phyloP scores from a whole-genome alignment of 2,888 invertebrate genomes.

The Drosophila acutilabella region DNA sequence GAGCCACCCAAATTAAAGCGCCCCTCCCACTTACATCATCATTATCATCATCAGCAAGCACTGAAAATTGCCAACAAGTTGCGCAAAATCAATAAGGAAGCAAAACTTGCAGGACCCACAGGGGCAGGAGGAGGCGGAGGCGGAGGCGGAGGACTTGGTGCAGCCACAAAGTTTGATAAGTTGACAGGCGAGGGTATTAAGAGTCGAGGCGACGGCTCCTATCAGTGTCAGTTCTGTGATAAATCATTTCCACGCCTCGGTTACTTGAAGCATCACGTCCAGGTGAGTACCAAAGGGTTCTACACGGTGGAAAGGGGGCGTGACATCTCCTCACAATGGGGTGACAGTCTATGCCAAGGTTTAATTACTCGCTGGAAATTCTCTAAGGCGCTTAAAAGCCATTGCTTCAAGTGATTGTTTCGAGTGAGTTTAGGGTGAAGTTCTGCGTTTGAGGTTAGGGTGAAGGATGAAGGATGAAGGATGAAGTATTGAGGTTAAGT shows the following conservation, averaged over 20 bases:
- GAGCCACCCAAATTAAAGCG: constrained; percentile 53
- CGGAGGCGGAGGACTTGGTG: constrained; percentile 48
- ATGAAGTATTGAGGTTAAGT: not conserved
- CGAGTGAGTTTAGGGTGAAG: not conserved
- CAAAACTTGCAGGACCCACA: constrained; percentile 53
- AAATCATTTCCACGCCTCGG: constrained; percentile 95
- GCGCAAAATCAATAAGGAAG: constrained; percentile 85
- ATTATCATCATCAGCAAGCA: constrained; percentile 78
- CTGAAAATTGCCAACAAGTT: constrained; percentile 84
- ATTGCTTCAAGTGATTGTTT: constrained; percentile 37
- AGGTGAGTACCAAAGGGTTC: constrained; percentile 87
- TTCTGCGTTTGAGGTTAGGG: not conserved
- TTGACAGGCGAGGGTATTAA: constrained; percentile 85
- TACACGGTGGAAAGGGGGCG: not conserved
- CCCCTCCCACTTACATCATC: constrained; percentile 76
- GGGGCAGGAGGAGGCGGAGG: constrained; percentile 83
- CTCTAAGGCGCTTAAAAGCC: constrained; percentile 50
- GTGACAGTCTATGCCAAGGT: constrained; percentile 28
- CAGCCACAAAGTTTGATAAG: constrained; percentile 83
- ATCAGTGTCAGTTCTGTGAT: constrained; percentile 96
- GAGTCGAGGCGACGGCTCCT: constrained; percentile 88
- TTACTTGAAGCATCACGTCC: constrained; percentile 96
- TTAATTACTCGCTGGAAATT: constrained; percentile 51
- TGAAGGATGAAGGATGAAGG: not conserved
- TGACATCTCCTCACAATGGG: constrained; percentile 9